phyloP scores from a whole-genome alignment of 2,888 invertebrate genomes.

The Sphaeridia pumilis region DNA sequence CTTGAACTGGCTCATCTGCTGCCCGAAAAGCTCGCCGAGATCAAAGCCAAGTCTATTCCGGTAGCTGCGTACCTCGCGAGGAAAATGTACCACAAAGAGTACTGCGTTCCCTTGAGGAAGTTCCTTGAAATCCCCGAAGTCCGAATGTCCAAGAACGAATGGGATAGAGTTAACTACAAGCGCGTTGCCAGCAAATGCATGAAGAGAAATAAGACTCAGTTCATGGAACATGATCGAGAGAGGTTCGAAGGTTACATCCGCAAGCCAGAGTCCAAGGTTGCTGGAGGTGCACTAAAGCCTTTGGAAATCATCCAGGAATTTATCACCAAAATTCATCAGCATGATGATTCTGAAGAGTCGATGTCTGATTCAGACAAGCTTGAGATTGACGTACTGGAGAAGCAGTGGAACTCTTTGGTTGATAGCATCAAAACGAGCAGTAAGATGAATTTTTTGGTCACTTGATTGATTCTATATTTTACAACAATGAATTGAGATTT shows the following conservation, averaged over 20 bases:
- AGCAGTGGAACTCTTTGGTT: slow-evolving; percentile 24
- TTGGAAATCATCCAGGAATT: slow-evolving; percentile 19
- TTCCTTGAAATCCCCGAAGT: slow-evolving; percentile 17
- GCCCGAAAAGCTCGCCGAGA: slow-evolving; percentile 2
- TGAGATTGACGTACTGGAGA: slow-evolving; percentile 11
- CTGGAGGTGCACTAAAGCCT: slow-evolving; percentile 26
- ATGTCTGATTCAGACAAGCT: slow-evolving; percentile 5
- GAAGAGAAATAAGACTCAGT: slow-evolving; percentile 17
- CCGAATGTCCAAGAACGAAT: slow-evolving; percentile 17
- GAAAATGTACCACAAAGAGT: slow-evolving; percentile 20
- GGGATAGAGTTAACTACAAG: slow-evolving; percentile 21
- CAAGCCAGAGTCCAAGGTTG: slow-evolving; percentile 19
- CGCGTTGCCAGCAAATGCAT: slow-evolving; percentile 25
- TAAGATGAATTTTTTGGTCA: background rate
- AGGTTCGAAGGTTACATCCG: slow-evolving; percentile 15
- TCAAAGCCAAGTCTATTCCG: slow-evolving; percentile 12
- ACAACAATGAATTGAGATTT: background rate
- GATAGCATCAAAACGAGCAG: slow-evolving; percentile 18
- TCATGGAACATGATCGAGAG: slow-evolving; percentile 19
- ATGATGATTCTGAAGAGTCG: too few relatives aligned
- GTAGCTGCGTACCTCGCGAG: slow-evolving; percentile 18
- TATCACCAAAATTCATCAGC: background rate
- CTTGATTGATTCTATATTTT: background rate
- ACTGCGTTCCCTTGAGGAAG: slow-evolving; percentile 18
- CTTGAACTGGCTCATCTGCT: slow-evolving; percentile 12